Conservation (phyloP, 2,888 invertebrate species). For the Odontocolon sp. region DNA sequence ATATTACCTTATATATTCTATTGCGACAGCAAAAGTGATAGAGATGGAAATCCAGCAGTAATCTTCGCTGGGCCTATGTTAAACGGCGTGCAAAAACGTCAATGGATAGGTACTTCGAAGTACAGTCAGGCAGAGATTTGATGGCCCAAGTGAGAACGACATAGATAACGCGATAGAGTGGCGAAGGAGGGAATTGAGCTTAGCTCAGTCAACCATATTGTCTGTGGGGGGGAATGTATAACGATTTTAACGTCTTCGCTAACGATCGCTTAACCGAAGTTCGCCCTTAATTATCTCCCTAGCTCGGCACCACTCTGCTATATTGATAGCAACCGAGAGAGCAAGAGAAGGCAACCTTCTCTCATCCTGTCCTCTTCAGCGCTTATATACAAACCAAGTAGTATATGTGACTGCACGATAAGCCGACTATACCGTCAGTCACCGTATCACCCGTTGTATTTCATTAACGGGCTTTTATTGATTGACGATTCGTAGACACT, state of each 20-base stretch:
- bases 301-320: constrained; percentile 33
- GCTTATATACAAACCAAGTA: background rate
- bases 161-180: background rate
- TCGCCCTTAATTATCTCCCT: constrained; percentile 38
- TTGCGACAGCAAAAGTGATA: too few species aligned
- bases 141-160: background rate
- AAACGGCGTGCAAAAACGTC: constrained; percentile 6
- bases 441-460: constrained; percentile 26
- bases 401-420: too few species aligned
- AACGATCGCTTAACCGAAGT: constrained; percentile 46
- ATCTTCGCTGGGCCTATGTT: background rate
- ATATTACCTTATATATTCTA: too few species aligned
- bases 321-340: constrained; percentile 35
- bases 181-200: background rate
- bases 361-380: background rate
- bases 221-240: constrained; percentile 15
- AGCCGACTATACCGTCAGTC: background rate
- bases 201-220: constrained; percentile 36
- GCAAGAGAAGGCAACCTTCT: constrained; percentile 14
- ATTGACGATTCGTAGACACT: constrained; percentile 32
- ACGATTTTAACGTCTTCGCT: constrained; percentile 44
- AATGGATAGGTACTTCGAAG: constrained; percentile 10
- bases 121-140: background rate
- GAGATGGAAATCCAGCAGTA: background rate
- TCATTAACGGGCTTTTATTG: constrained; percentile 47